Evolutionary conservation across 1,140 invertebrate species (phyloP), one percentile per base, ranked within the genome.

Genomic region (Calycopis cecrops): DNA sequence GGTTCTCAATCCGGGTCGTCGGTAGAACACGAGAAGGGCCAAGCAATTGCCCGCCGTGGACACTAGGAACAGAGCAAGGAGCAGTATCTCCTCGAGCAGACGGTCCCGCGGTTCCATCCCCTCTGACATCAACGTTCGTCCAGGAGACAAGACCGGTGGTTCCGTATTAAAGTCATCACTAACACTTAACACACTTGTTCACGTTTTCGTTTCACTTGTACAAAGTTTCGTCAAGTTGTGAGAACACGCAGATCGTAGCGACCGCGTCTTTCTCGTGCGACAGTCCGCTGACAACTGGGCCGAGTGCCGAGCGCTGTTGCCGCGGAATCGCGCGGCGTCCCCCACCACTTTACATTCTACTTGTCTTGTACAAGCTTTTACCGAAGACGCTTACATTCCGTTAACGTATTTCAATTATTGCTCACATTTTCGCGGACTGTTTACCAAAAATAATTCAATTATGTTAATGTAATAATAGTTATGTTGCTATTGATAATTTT

Each of bases 111-210:
- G 58, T 67, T 78, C 84, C 84, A 85, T 87, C 69, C 72, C 83
- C 78, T 78, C 76, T 75, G 74, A 79, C 79, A 73, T 86, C 69
- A 86, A 68, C 76, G 76, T 59, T 74, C 71, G 81, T 87, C 84
- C 74, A 78, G 71, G 67, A 83, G 78, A 80, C 70, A 81, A 65
- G 61, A 66, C 57, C 71, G 65, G 52, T 55, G 63, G 67, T 77
- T 83, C 81, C 75, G 79, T 73, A 62, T 64, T 67, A 79, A 67
- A 74, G 67, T 83, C 83, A 87, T 87, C 83, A 87, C 83, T 84
- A 77, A 65, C 72, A 79, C 77, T 65, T 62, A 71, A 73, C 66
- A 65, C 58, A 64, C 76, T 71, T 74, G 73, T 80, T 69, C 67
- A 63, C 61, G 21, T 28, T 28, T 28, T 67, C 55, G 65, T 65